Evolutionary conservation across 2,888 invertebrate species (phyloP), one percentile per base, ranked within the genome.

Genomic region (Rhamphomyia laevipes): DNA sequence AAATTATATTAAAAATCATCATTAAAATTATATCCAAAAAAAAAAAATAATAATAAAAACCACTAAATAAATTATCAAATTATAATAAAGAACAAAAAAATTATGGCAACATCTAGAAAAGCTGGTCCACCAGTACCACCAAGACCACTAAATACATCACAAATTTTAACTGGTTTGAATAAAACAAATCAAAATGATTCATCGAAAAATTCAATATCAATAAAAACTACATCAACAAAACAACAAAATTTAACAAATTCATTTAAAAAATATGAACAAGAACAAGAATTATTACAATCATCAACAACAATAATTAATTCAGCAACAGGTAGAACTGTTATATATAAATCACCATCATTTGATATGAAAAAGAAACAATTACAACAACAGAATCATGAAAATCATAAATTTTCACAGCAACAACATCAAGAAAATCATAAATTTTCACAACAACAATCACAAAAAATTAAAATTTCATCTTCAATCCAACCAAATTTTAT

Each of bases 41-140:
- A 27, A 27, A 27, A 27, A 27, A 27, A 27, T n/a, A n/a, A n/a
- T n/a, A n/a, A n/a, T n/a, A n/a, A 27, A 27, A 27, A 27, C 23
- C 5, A 27, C 23, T 7, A 7, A 27, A 27, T 27, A 27, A 27
- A 27, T 27, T 27, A 27, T 27, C 5, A 7, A 27, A 4, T 2
- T 27, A 7, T 27, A 27, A 21, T 7, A 27, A 27, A 7, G 9
- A 27, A 7, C 9, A 27, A 27, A 27, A 27, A 6, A 27, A 27
- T 7, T 27, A 27, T 27, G 23, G 23, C 23, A 40, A 40, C 40
- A 18, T 13, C 18, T 63, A 76, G 73, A 58, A 77, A 76, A 66
- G 70, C 77, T 56, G 78, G 77, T 54, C 87, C 87, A 57, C 87
- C 87, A 60, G 86, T 87, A 57, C 87, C 87, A 50, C 87, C 87